These are phyloP conservation scores for Habrosyne pyritoides DNA, from an alignment of 2,888 invertebrate species.

Conservation along the genomic window DNA sequence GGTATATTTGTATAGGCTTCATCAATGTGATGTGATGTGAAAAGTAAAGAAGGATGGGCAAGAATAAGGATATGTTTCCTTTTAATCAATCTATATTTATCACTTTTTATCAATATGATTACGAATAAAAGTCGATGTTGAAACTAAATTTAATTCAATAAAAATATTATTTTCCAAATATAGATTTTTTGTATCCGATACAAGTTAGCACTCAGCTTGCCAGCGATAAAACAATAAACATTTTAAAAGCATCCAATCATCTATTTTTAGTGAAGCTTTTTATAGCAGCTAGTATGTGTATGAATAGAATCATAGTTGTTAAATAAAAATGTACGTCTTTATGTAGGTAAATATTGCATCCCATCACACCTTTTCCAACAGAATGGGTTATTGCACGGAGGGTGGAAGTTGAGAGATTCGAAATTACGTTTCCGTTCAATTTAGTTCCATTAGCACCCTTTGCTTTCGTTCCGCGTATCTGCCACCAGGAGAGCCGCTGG, in stretches of 20 bases:
- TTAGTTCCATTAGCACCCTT: conserved; percentile 53
- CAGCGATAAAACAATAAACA: not conserved
- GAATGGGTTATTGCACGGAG: conserved; percentile 20
- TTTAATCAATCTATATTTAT: no score
- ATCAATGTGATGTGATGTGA: no score
- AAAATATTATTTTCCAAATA: no score
- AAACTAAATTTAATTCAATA: no score
- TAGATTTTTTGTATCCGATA: not conserved
- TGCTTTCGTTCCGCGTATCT: conserved; percentile 21
- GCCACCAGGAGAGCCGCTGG: conserved; percentile 7
- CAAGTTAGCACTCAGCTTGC: not conserved
- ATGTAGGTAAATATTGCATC: not conserved
- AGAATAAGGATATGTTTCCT: no score
- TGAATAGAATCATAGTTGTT: no score
- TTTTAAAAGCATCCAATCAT: not conserved
- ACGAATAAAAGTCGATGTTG: no score
- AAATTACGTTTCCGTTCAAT: conserved; percentile 60
- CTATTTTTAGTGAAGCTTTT: not conserved
- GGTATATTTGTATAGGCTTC: no score
- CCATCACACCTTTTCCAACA: conserved; percentile 16
- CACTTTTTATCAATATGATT: no score
- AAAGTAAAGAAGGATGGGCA: no score
- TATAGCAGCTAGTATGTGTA: no score
- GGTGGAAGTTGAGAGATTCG: conserved; percentile 36
- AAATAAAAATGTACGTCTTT: no score